phyloP scores from a whole-genome alignment of 2,797 vertebrate species.

The Poecile montanus region DNA sequence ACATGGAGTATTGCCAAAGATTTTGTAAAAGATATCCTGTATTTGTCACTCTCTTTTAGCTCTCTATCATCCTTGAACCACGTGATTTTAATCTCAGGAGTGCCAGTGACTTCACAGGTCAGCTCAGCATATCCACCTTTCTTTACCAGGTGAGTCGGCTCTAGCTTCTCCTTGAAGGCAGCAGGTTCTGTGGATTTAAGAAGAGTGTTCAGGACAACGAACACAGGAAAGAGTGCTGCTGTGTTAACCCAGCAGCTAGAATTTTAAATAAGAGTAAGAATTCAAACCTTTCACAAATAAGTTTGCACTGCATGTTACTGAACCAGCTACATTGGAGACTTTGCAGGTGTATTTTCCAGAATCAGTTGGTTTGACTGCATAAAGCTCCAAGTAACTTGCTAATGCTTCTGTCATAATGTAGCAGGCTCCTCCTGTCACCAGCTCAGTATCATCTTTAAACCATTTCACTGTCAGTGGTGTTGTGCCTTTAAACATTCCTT shows the following conservation, averaged over 20 bases:
- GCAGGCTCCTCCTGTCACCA: conserved; percentile 86
- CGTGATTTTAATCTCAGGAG: conserved; percentile 88
- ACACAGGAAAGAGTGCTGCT: conserved; percentile 13
- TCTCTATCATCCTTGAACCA: conserved; percentile 94
- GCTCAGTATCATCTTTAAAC: conserved; percentile 91
- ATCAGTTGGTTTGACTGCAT: conserved; percentile 88
- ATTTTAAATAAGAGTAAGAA: conserved; percentile 56
- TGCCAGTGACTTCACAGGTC: conserved; percentile 90
- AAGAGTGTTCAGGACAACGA: conserved; percentile 61
- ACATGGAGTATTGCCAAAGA: conserved; percentile 83
- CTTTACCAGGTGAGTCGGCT: conserved; percentile 85
- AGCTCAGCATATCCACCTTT: conserved; percentile 82
- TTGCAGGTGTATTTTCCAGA: conserved; percentile 92
- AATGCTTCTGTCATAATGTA: conserved; percentile 94
- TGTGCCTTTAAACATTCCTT: conserved; percentile 89
- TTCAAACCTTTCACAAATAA: conserved; percentile 97
- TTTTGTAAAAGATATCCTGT: conserved; percentile 79
- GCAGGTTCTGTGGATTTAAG: conserved; percentile 84
- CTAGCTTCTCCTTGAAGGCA: conserved; percentile 88
- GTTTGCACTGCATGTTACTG: conserved; percentile 84
- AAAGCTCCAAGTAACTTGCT: conserved; percentile 90
- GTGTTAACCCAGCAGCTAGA: conserved; percentile 25
- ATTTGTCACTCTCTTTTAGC: conserved; percentile 83
- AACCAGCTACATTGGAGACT: conserved; percentile 91
- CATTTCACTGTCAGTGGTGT: conserved; percentile 88